Base-by-base conservation (phyloP, 2,888 invertebrate genomes). In the Chloroclysta siterata region DNA sequence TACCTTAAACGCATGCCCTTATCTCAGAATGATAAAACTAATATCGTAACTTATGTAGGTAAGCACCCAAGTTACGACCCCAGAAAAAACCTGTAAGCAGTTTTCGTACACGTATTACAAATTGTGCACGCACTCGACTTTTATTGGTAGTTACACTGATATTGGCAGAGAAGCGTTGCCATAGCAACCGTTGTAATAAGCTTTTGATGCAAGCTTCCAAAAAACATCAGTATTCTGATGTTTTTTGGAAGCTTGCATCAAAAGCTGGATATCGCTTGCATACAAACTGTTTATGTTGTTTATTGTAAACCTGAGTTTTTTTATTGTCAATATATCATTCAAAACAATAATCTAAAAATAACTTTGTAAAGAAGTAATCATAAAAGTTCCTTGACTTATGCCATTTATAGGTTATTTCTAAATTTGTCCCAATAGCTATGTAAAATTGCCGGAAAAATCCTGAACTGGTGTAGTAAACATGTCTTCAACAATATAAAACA, bases 121-220 rank as follows among this genome's bases (percentile, higher is more conserved):
- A 79, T 79, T 79, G 81, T 76, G 76, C 80, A 76, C 79, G 80
- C 75, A 82, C 84, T 86, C 80, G 83, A 81, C 73, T 84, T 86
- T 88, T 86, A 88, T 87, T 79, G 84, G 80, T 81, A 82, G 82
- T 86, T 87, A 83, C 78, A 74, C 77, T 84, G 82, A 84, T 85
- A 87, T 86, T 84, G 82, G 82, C 78, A 76, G 73, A 77, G 79
- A 65, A 74, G 67, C 71, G 82, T 81, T 73, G 72, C 75, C 72
- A 78, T 79, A 68, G 72, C 62, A 77, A 81, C 76, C 44, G 28
- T 52, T 52, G 53, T 60, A 63, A 63, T 63, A 58, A 56, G 61
- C 22, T 50, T 60, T 14, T 50, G 14, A 55, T 42, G 42, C 29
- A 51, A 56, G 39, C 62, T 56, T 57, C n/a, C n/a, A n/a, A n/a